Conservation (phyloP, 92 coral and sea anemone genomes). For the Metridium senile region DNA sequence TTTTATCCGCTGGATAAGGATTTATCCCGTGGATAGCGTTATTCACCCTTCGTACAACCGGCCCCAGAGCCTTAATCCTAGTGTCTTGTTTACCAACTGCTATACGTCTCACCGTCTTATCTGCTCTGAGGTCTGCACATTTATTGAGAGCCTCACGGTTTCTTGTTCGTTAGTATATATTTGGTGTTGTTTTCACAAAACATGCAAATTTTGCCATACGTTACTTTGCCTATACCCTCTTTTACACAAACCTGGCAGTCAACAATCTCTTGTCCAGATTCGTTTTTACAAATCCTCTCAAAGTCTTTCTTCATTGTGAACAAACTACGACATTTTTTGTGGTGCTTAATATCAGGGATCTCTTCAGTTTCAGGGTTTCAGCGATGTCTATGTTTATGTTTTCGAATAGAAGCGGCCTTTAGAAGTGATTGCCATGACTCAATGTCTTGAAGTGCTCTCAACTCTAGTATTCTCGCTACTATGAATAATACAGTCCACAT, state of each 20-base stretch:
- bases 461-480: conserved; percentile 20
- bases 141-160: conserved; percentile 41
- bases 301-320: conserved; percentile 52
- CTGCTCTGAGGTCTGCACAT: conserved; percentile 35
- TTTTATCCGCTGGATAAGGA: no score
- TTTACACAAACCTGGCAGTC: conserved; percentile 6
- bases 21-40: no score
- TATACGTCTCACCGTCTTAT: conserved; percentile 32
- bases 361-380: conserved; percentile 34
- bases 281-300: not conserved
- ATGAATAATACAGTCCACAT: conserved; percentile 31
- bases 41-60: no score
- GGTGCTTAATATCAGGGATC: conserved; percentile 43
- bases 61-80: conserved; percentile 52
- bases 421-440: conserved; percentile 48
- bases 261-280: not conserved
- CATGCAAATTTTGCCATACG: conserved; percentile 43
- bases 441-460: conserved; percentile 26
- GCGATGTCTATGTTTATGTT: conserved; percentile 34
- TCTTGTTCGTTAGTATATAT: conserved; percentile 30
- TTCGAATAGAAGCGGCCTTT: conserved; percentile 43
- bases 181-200: conserved; percentile 53
- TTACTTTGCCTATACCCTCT: conserved; percentile 22
- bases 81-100: conserved; percentile 48
- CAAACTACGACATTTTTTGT: conserved; percentile 44